Evolutionary conservation across 1,140 invertebrate genomes (phyloP).

Genomic region (Leptinotarsa lineolata): DNA sequence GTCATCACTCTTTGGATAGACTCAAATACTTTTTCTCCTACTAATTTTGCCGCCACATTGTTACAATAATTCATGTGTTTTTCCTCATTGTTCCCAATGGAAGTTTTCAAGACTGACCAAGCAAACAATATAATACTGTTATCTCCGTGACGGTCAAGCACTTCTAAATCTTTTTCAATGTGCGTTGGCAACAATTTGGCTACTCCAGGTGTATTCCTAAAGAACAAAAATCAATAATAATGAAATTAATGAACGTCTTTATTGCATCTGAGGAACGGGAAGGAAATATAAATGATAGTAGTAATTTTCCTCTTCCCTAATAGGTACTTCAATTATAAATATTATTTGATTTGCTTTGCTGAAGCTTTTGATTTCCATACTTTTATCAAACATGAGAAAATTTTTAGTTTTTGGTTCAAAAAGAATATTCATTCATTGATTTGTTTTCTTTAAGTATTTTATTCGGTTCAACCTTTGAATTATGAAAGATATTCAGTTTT

Average conservation of each 20-base stretch:
- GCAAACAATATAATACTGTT: conserved; percentile 38
- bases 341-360: conserved; percentile 10
- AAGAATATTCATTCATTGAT: conserved; percentile 5
- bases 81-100: conserved; percentile 13
- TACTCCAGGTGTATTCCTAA: conserved; percentile 29
- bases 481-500: conserved; percentile 18
- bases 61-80: conserved; percentile 29
- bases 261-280: neutral
- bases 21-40: conserved; percentile 36
- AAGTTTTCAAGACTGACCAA: conserved; percentile 35
- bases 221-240: too few species aligned
- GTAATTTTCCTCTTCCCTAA: neutral
- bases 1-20: conserved; percentile 28
- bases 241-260: too few species aligned
- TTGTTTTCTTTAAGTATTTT: conserved; percentile 4
- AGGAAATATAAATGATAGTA: conserved; percentile 11
- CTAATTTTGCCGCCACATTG: conserved; percentile 25
- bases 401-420: neutral
- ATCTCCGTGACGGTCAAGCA: conserved; percentile 38
- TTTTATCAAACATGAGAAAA: conserved; percentile 7
- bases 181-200: conserved; percentile 31
- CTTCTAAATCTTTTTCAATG: conserved; percentile 37
- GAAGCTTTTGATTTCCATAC: neutral
- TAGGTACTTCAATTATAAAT: neutral
- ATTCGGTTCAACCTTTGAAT: neutral